These are phyloP conservation scores for Cephus sareptanus DNA, from an alignment of 2,888 invertebrate species.

Conservation along the genomic window DNA sequence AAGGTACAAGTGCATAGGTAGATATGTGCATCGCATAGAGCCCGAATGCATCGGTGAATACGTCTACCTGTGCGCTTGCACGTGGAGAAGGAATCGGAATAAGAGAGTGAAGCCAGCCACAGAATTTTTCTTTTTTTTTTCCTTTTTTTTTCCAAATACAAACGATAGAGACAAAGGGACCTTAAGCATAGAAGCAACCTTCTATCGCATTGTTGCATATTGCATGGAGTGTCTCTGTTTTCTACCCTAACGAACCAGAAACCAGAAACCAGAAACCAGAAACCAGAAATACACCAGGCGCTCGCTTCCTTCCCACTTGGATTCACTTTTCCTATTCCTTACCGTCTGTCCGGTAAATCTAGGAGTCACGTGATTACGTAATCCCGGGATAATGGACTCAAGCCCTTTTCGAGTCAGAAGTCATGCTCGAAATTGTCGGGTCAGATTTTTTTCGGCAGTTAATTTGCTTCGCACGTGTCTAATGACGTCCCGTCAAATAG, in stretches of 20 bases:
- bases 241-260: slow-evolving; percentile 60
- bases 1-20: not conserved
- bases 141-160: not conserved
- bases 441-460: not conserved
- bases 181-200: not conserved
- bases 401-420: not conserved
- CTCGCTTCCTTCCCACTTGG: slow-evolving; percentile 42
- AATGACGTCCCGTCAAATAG: not conserved
- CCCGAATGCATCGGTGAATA: not conserved
- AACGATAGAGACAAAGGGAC: slow-evolving; percentile 26
- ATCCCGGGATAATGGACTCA: not conserved
- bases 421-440: not conserved
- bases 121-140: not conserved
- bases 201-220: slow-evolving; percentile 57
- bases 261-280: no score
- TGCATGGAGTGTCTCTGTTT: slow-evolving; percentile 59
- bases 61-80: not conserved
- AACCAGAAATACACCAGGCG: slow-evolving; percentile 46
- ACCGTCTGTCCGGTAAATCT: not conserved
- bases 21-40: not conserved
- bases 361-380: not conserved
- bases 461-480: not conserved
- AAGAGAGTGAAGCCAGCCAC: not conserved
- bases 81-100: not conserved
- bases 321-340: slow-evolving; percentile 3